Base-by-base conservation (phyloP, 1,140 invertebrate species). In the Tigriopus japonicus region DNA sequence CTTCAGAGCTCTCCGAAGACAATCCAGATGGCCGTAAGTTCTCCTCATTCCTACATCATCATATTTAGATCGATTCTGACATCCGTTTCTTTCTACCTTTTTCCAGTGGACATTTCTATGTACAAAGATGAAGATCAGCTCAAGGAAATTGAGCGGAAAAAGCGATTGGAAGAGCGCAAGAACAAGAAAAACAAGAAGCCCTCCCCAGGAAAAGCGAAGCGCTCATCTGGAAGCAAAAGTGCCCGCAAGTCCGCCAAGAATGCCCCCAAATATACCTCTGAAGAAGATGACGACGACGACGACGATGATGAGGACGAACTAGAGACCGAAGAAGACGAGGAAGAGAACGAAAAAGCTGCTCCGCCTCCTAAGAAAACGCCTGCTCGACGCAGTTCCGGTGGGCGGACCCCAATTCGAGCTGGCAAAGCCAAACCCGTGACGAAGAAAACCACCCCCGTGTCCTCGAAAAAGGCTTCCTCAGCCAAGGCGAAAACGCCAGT, bases 21-120 rank as follows among this genome's bases (percentile, higher is more conserved):
- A 84, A 87, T 72, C 85, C 85, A 0, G 86, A 90, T 75, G 86
- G 85, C 66, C 72, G 85, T 88, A 69, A 79, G 83, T 83, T 5
- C 67, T 65, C 61, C n/a, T n/a, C n/a, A n/a, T n/a, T n/a, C n/a
- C n/a, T n/a, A n/a, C n/a, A n/a, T n/a, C n/a, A 28, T 9, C 7
- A 21, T 42, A 23, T 24, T 35, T 45, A 13, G 15, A 12, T 51
- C 49, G n/a, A 43, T n/a, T n/a, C n/a, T n/a, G n/a, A n/a, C n/a
- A n/a, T n/a, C n/a, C 52, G 17, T 49, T 59, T 62, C 62, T 28
- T 64, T 56, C 24, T 62, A 62, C 62, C 65, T 62, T n/a, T 64
- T 75, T 77, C 43, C 70, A 85, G 83, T 86, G 73, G 84, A 86
- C 70, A 73, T 86, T 21, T 86, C 84, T 10, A 71, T 86, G 21